Conservation (phyloP, 1,140 invertebrate species). For the Parasteatoda tepidariorum region DNA sequence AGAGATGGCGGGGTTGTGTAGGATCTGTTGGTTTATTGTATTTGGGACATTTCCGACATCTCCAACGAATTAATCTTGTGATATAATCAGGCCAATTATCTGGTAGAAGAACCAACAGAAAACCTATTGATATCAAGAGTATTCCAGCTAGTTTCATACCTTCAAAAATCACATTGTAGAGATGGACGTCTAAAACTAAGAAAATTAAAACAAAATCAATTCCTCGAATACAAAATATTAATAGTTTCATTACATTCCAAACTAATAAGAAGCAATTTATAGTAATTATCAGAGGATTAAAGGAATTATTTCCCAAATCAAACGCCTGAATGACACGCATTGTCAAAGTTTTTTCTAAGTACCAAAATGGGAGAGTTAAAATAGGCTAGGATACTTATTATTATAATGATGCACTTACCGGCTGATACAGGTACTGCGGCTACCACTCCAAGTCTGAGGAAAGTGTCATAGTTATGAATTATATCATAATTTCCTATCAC, state of each 20-base stretch:
- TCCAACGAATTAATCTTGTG: slow-evolving; percentile 79
- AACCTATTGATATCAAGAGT: slow-evolving; percentile 77
- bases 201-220: neutral
- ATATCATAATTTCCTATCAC: slow-evolving; percentile 91
- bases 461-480: slow-evolving; percentile 89
- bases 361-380: no score
- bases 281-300: no score
- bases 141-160: slow-evolving; percentile 95
- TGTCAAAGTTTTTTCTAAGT: no score
- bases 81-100: slow-evolving; percentile 96
- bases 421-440: slow-evolving; percentile 92
- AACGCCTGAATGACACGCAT: no score
- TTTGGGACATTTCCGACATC: slow-evolving; percentile 17
- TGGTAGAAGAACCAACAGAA: slow-evolving; percentile 85
- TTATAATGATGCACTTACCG: slow-evolving; percentile 73
- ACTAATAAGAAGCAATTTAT: no score
- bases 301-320: no score
- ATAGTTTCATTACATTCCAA: no score
- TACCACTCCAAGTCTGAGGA: slow-evolving; percentile 90
- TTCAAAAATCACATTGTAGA: slow-evolving; percentile 86
- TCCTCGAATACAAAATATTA: no score
- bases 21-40: slow-evolving; percentile 26
- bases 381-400: no score
- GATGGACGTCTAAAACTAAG: slow-evolving; percentile 84
- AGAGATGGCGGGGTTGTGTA: slow-evolving; percentile 30